Evolutionary conservation across 2,113 vertebrate genomes (phyloP).

Genomic region (Sphaerodactylus townsendi): DNA sequence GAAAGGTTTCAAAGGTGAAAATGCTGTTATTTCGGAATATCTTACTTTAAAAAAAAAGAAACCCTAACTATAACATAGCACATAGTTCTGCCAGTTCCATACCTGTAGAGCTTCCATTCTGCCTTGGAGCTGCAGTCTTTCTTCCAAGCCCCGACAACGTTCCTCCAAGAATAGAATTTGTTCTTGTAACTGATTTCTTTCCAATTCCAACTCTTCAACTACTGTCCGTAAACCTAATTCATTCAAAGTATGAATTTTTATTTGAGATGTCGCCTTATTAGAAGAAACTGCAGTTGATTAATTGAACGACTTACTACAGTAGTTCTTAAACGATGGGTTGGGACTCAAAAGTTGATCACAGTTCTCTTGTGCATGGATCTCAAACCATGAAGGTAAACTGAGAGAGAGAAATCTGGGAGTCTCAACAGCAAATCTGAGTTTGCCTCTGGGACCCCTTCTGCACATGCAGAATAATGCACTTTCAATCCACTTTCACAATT

Average conservation of each 20-base stretch:
- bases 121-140: constrained; percentile 85
- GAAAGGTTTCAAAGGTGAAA: neutral
- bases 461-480: no score
- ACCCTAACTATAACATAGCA: neutral
- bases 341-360: no score
- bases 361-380: no score
- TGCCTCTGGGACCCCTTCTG: no score
- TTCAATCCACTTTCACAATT: no score
- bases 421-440: no score
- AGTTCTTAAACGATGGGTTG: no score
- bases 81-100: neutral
- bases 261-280: neutral
- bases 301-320: neutral
- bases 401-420: no score
- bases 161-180: constrained; percentile 89
- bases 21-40: neutral
- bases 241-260: constrained; percentile 26
- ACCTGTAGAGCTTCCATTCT: constrained; percentile 89
- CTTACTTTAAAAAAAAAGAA: neutral
- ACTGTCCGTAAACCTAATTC: constrained; percentile 82
- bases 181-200: constrained; percentile 91
- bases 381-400: no score
- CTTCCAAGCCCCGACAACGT: constrained; percentile 86
- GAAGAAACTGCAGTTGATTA: neutral
- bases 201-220: constrained; percentile 89